Base-by-base conservation (phyloP, 2,797 vertebrate genomes). In the Gastrophryne carolinensis region DNA sequence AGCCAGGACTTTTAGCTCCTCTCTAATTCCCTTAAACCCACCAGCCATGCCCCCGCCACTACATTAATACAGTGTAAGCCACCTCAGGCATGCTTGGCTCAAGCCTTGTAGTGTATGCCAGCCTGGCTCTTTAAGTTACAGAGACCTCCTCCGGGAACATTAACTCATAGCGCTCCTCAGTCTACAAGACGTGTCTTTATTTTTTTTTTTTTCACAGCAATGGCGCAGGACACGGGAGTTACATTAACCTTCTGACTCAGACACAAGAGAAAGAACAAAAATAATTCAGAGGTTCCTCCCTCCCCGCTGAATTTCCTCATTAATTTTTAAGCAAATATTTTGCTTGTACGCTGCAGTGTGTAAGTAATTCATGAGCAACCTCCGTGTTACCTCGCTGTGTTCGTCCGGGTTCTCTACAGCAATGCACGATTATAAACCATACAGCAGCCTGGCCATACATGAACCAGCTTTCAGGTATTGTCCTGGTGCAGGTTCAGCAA, bases 321-420 rank as follows among this genome's bases (percentile, higher is more conserved):
- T 81, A 83, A 89, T 90, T 89, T 93, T 87, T 91, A 88, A 90
- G 83, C 81, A 86, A 80, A 84, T 84, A 85, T 86, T 89, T 86
- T 79, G 63, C 61, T 8, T 79, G 54, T 72, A 65, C 60, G 37
- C 64, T 49, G 69, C 79, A 79, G 81, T 82, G 61, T 76, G 66
- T 84, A 79, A 84, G 79, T 82, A 81, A 84, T 82, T 81, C 61
- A 84, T 84, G 82, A 74, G 71, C 79, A 82, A 80, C 82, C 81
- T 81, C 72, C 70, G 57, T 13, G 75, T 84, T 82, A 84, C 82
- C 79, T 75, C 39, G 13, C 49, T 5, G 1, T 44, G 4, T n/a
- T n/a, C 73, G 5, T 50, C 63, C 17, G 9, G 7, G 27, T n/a
- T n/a, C n/a, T n/a, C n/a, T n/a, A n/a, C n/a, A n/a, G n/a, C n/a